A percentile compares a stretch with the other conserved stretches of the same genome.
Conservation (phyloP, 2,888 invertebrate species). For the Ecliptopera silaceata region DNA sequence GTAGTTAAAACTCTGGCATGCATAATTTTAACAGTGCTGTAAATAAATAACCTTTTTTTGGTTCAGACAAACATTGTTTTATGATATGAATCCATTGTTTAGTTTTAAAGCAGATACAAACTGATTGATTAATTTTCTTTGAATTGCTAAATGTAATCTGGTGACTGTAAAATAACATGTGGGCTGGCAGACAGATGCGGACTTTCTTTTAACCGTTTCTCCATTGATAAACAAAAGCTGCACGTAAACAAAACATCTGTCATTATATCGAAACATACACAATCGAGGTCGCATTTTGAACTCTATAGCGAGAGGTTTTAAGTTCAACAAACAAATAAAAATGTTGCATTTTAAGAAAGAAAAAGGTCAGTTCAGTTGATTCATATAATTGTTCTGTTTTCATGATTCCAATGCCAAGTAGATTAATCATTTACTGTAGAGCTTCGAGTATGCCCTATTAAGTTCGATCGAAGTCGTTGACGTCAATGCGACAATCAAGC, state of each 20-base stretch:
- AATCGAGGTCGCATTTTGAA: slow-evolving; percentile 23
- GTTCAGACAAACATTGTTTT: too few species aligned
- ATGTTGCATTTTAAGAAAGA: slow-evolving; percentile 18
- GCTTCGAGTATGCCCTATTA: slow-evolving; percentile 52
- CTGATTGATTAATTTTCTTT: neutral
- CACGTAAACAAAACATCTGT: slow-evolving; percentile 29
- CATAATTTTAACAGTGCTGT: too few species aligned
- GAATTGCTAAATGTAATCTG: neutral
- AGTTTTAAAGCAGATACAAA: too few species aligned
- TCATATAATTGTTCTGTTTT: slow-evolving; percentile 11
- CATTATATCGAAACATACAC: slow-evolving; percentile 30
- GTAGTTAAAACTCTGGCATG: too few species aligned
- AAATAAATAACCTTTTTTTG: too few species aligned
- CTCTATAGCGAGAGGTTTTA: slow-evolving; percentile 23
- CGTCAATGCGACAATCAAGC: slow-evolving; percentile 60
- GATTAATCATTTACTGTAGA: slow-evolving; percentile 21
- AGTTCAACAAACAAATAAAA: slow-evolving; percentile 33
- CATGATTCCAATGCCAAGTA: slow-evolving; percentile 1
- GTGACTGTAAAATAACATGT: slow-evolving; percentile 1
- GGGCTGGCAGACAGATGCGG: slow-evolving; percentile 35
- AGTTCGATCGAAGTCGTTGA: slow-evolving; percentile 58
- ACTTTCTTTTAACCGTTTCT: slow-evolving; percentile 53
- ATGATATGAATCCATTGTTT: too few species aligned
- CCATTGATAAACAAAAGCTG: slow-evolving; percentile 22
- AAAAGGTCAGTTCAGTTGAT: slow-evolving; percentile 17